Conservation (phyloP, 2,797 vertebrate genomes). For the Carcharodon carcharias region DNA sequence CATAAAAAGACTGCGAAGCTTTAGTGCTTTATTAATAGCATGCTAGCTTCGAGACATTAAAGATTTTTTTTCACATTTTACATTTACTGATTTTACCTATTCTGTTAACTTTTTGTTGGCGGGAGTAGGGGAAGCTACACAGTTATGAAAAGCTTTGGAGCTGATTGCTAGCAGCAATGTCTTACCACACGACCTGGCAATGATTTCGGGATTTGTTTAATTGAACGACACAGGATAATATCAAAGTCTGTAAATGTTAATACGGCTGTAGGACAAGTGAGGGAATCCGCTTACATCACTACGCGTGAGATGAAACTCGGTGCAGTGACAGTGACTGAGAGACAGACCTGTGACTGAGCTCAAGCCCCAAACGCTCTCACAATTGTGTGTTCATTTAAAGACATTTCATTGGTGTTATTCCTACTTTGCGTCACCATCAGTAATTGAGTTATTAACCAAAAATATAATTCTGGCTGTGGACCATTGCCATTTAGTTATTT, state of each 20-base stretch:
- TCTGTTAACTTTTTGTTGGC: slow-evolving; percentile 2
- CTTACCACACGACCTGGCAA: not conserved
- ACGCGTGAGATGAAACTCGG: not conserved
- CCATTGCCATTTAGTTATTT: not conserved
- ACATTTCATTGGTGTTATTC: not conserved
- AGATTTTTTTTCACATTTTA: slow-evolving; percentile 8
- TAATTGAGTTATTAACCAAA: not conserved
- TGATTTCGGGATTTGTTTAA: not conserved
- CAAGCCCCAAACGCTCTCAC: not conserved
- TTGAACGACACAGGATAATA: not conserved
- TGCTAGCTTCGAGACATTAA: slow-evolving; percentile 9
- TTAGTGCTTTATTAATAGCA: slow-evolving; percentile 27
- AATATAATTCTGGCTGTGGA: not conserved
- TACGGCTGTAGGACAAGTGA: not conserved
- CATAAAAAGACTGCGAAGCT: slow-evolving; percentile 10
- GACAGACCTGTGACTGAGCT: not conserved
- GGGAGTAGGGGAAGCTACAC: not conserved
- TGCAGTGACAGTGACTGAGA: not conserved
- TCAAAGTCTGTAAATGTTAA: not conserved
- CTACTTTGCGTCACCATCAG: not conserved
- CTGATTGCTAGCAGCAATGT: not conserved
- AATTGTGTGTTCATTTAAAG: not conserved
- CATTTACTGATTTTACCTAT: not conserved
- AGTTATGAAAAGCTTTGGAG: not conserved
- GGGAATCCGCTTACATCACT: too few relatives aligned